These are phyloP conservation scores for Lepidurus apus DNA, from an alignment of 1,140 invertebrate genomes.

Conservation along the genomic window DNA sequence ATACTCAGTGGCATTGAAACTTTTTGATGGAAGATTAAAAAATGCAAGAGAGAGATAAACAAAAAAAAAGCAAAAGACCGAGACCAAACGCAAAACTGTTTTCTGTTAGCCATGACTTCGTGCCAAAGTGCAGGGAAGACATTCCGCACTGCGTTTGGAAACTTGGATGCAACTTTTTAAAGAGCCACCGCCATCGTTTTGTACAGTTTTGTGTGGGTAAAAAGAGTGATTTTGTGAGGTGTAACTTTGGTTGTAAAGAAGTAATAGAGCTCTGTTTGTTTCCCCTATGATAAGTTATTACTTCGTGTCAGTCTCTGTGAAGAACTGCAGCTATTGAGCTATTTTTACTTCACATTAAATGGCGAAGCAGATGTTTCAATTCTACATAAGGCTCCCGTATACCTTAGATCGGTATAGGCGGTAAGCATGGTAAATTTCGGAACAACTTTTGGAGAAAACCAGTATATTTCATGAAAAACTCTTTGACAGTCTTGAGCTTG, in stretches of 20 bases:
- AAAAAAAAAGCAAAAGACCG: background rate
- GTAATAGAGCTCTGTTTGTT: conserved; percentile 1
- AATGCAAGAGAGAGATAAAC: background rate
- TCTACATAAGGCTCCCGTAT: too few species aligned
- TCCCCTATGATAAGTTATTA: background rate
- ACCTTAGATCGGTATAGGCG: too few species aligned
- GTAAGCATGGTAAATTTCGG: too few species aligned
- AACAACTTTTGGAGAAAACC: too few species aligned
- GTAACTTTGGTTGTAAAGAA: conserved; percentile 15
- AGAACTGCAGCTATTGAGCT: too few species aligned
- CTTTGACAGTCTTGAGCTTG: too few species aligned
- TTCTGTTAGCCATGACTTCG: conserved; percentile 18
- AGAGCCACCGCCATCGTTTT: conserved; percentile 17
- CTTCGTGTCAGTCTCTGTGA: background rate
- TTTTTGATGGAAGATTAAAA: background rate
- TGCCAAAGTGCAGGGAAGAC: background rate
- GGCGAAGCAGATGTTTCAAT: too few species aligned
- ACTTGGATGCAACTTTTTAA: background rate
- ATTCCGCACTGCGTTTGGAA: conserved; percentile 17
- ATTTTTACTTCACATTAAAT: too few species aligned
- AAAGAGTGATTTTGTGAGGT: background rate
- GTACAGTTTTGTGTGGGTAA: background rate
- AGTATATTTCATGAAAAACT: too few species aligned
- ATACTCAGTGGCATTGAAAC: too few species aligned
- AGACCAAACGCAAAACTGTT: background rate